Base-by-base conservation (phyloP, 2,113 vertebrate genomes). In the Prionailurus viverrinus region DNA sequence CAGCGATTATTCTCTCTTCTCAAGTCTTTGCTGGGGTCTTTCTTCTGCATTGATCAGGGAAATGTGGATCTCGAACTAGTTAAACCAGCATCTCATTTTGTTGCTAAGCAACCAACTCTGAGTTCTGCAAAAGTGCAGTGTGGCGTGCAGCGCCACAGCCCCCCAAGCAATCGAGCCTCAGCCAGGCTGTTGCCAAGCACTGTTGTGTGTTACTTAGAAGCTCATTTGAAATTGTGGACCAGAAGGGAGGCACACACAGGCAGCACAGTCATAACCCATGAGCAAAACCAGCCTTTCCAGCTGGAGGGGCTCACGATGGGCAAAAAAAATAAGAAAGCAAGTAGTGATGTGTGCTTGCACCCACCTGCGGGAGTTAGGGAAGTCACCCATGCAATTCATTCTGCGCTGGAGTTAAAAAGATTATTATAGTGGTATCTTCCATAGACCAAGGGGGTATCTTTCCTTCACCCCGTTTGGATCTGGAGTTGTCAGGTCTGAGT, bases 61-160 rank as follows among this genome's bases (percentile, higher is more conserved):
- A 94, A 95, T 71, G 41, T 85, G 63, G 65, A 53, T 96, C 83
- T 89, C 76, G 79, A 90, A 88, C 95, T 76, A 94, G 83, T 95
- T 81, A 96, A 89, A 73, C 29, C 58, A 86, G 83, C 87, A 96
- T 81, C 91, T 95, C 95, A 89, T 92, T 96, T 89, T 69, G 95
- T 97, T 97, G 97, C 97, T 94, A 86, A 94, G 96, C 93, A 97
- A 97, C 91, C 51, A 95, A n/a, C 66, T 97, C 65, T 66, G 80
- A 78, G 71, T 92, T 94, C 91, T 89, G 83, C 79, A 78, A 71
- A 71, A 51, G 31, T 55, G 39, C 80, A 83, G 25, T 41, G 10
- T 0, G 0, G 15, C 71, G 80, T 31, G 23, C 90, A 81, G 82
- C 68, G 61, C 83, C 48, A 19, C 80, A 86, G 73, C 18, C 80